Conservation (phyloP, 2,888 invertebrate genomes). For the Phyllotreta cruciferae region DNA sequence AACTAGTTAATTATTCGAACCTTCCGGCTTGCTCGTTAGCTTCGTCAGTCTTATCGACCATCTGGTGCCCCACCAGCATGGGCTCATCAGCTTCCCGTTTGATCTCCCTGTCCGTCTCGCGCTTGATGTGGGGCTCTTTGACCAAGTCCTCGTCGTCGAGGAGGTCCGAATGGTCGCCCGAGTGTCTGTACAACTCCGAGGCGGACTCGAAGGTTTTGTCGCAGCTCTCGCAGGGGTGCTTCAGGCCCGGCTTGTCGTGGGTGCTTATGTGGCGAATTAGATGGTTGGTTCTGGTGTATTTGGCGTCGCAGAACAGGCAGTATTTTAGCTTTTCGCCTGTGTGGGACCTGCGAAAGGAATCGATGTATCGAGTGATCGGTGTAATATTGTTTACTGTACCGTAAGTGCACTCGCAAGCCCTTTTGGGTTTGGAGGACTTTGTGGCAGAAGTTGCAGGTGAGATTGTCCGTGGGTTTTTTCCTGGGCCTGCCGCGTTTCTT, state of each 20-base stretch:
- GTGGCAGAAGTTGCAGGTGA: conserved; percentile 54
- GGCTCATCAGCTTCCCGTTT: conserved; percentile 31
- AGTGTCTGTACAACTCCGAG: conserved; percentile 44
- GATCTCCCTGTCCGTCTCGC: conserved; percentile 30
- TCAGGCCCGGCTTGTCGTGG: conserved; percentile 49
- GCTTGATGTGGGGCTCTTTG: conserved; percentile 35
- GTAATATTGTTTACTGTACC: not conserved
- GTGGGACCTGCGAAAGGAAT: conserved; percentile 46
- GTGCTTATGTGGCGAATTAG: conserved; percentile 54
- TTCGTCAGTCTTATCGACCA: conserved; percentile 12
- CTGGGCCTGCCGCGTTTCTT: conserved; percentile 42
- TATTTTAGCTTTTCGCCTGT: conserved; percentile 54
- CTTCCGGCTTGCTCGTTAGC: no score
- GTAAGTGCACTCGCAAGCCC: conserved; percentile 54
- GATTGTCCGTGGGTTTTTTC: conserved; percentile 41
- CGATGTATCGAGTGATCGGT: no score
- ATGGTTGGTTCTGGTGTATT: conserved; percentile 55
- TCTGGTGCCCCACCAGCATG: conserved; percentile 22
- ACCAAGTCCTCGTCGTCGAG: conserved; percentile 33
- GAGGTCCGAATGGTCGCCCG: conserved; percentile 40
- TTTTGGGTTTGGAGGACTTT: conserved; percentile 53
- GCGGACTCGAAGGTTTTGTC: conserved; percentile 40
- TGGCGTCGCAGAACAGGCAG: conserved; percentile 54
- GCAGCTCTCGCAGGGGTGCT: conserved; percentile 45
- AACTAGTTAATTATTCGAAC: no score